phyloP scores from a whole-genome alignment of 2,888 invertebrate species.

The Ypsolopha scabrella region DNA sequence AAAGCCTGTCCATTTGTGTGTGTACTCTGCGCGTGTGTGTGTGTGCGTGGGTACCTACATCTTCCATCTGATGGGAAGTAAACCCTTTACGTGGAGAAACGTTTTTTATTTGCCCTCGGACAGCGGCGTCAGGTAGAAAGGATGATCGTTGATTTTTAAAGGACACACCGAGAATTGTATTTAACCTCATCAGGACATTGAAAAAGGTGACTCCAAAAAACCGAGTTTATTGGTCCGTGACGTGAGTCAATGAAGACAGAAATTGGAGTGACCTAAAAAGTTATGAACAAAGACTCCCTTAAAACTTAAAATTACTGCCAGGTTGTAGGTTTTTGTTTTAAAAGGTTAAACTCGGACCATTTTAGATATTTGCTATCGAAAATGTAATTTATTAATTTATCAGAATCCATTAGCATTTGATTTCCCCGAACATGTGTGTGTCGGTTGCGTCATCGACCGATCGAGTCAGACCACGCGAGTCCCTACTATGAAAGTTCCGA shows the following conservation, averaged over 20 bases:
- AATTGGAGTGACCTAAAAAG: background rate
- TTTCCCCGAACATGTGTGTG: too few relatives aligned
- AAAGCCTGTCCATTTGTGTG: too few relatives aligned
- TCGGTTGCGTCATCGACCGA: background rate
- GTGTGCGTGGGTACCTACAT: conserved; percentile 39
- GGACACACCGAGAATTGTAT: conserved; percentile 54
- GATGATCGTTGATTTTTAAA: conserved; percentile 69
- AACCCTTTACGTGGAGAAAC: conserved; percentile 70
- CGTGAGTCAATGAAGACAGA: too few relatives aligned
- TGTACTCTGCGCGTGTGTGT: background rate
- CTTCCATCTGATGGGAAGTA: conserved; percentile 68
- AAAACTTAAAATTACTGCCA: too few relatives aligned
- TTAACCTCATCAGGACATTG: conserved; percentile 31
- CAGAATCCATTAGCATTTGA: too few relatives aligned
- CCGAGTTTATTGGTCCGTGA: background rate
- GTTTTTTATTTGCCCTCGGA: conserved; percentile 70
- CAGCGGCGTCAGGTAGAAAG: conserved; percentile 70
- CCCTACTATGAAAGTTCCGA: background rate
- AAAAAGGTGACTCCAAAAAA: conserved; percentile 6
- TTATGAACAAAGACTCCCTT: background rate
- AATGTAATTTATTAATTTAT: too few relatives aligned
- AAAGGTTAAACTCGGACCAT: background rate
- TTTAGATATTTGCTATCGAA: too few relatives aligned
- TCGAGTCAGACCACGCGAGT: background rate
- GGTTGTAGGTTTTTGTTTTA: background rate